phyloP scores from a whole-genome alignment of 2,113 vertebrate genomes.

The Phrynosoma platyrhinos region DNA sequence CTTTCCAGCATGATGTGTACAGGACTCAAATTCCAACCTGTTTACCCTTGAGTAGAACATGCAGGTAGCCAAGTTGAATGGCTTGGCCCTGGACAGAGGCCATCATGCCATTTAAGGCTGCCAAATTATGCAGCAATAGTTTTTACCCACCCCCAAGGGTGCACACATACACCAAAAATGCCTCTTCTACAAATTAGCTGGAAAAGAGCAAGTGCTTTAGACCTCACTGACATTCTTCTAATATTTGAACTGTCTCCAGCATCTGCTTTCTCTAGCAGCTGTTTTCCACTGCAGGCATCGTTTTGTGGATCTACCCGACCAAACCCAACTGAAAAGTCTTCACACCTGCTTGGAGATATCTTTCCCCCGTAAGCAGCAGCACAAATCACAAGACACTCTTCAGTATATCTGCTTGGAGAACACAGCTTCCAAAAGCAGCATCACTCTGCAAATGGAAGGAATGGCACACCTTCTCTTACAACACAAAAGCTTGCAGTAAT shows the following conservation, averaged over 20 bases:
- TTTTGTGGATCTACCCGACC: slow-evolving; percentile 6
- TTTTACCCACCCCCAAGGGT: too few relatives aligned
- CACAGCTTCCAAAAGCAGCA: not conserved
- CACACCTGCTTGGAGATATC: not conserved
- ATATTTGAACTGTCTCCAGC: slow-evolving; percentile 49
- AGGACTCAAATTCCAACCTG: slow-evolving; percentile 33
- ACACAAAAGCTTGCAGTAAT: not conserved
- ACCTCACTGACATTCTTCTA: slow-evolving; percentile 55
- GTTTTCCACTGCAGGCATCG: slow-evolving; percentile 33
- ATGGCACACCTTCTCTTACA: not conserved
- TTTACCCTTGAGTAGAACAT: slow-evolving; percentile 33
- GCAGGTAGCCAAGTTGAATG: slow-evolving; percentile 43
- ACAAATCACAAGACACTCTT: not conserved
- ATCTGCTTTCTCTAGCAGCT: slow-evolving; percentile 45
- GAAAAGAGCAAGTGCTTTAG: slow-evolving; percentile 54
- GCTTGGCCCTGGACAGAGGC: slow-evolving; percentile 34
- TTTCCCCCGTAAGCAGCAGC: slow-evolving; percentile 19
- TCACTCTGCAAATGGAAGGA: accelerated
- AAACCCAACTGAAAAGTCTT: slow-evolving; percentile 12
- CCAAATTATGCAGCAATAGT: slow-evolving; percentile 34
- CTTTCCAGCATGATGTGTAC: slow-evolving; percentile 18
- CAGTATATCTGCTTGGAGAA: not conserved
- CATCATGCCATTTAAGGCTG: slow-evolving; percentile 40
- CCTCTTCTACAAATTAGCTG: slow-evolving; percentile 39
- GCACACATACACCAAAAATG: slow-evolving; percentile 41